Conservation (phyloP, 2,888 invertebrate genomes). For the Leptopilina drosophilae region DNA sequence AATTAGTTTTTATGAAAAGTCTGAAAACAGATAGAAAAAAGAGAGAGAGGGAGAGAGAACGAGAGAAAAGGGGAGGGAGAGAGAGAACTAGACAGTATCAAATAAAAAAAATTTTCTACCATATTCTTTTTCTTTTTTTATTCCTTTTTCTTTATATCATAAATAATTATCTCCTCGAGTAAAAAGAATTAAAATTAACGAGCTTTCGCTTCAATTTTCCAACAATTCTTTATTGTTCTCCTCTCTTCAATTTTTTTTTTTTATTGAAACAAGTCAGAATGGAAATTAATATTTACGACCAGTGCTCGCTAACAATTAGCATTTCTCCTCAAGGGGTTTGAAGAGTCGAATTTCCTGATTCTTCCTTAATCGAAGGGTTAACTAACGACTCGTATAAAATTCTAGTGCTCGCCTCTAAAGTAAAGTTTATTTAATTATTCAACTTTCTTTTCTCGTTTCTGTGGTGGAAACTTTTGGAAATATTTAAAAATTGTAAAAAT, state of each 20-base stretch:
- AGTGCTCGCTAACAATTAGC: constrained; percentile 4
- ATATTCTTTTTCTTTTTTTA: background rate
- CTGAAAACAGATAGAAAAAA: background rate
- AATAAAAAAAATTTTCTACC: background rate
- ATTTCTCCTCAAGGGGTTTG: constrained; percentile 7
- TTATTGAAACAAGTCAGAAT: constrained; percentile 3
- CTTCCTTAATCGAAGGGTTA: constrained; percentile 34
- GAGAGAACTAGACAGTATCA: background rate
- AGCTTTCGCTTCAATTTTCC: background rate
- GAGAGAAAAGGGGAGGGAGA: background rate
- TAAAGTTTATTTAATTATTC: constrained; percentile 5
- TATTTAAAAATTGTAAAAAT: too few relatives aligned
- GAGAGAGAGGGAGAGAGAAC: too few relatives aligned
- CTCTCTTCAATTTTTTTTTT: background rate
- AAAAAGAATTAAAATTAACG: constrained; percentile 9
- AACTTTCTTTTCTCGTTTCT: background rate
- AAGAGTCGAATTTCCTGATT: constrained; percentile 19
- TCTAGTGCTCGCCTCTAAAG: constrained; percentile 10
- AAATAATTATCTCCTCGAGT: constrained; percentile 6
- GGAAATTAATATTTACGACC: constrained; percentile 34
- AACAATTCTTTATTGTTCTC: too few relatives aligned
- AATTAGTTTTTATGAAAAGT: constrained; percentile 59
- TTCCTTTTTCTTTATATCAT: background rate
- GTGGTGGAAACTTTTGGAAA: background rate
- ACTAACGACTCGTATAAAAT: constrained; percentile 15